Evolutionary conservation across 2,888 invertebrate genomes (phyloP), one percentile per base, ranked within the genome.

Genomic region (Sturmia bella): DNA sequence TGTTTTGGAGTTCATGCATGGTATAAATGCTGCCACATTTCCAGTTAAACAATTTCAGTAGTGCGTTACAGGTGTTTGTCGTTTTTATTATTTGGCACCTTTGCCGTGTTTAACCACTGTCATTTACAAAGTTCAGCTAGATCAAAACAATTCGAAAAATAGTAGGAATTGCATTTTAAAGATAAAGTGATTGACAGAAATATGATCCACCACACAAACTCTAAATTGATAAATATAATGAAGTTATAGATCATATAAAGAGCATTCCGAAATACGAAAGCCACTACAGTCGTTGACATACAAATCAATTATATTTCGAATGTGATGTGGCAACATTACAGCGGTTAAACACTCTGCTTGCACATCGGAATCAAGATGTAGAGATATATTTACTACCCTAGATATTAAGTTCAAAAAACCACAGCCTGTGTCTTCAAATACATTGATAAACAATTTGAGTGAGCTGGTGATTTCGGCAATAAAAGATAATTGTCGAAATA

Each of bases 301-400:
- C 69, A 69, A 69, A 15, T 54, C 54, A 54, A 54, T 54, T 69
- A 66, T 78, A 78, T 78, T 72, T 72, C 57, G 63, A 78, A 54
- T 45, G 77, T 24, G 77, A 78, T 27, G 64, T 72, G 11, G 56
- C 78, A 50, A 64, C 72, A 39, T 78, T 78, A 57, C 72, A 78
- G 21, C 37, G 39, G 41, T 50, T 73, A 32, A 78, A 72, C 56
- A 54, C 48, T 64, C 78, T 43, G 64, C 41, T 54, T 50, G 48
- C 54, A 72, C 66, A 45, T 77, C 77, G 13, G 48, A 77, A 63
- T 57, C 66, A 41, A 78, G 64, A 56, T 56, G 48, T 70, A 61
- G 48, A 37, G 68, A 66, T 19, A 76, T 48, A 69, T n/a, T n/a
- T n/a, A n/a, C n/a, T n/a, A n/a, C n/a, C n/a, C n/a, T n/a, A n/a